Base-by-base conservation (phyloP, 92 coral and sea anemone species). In the Anthopleura xanthogrammica region DNA sequence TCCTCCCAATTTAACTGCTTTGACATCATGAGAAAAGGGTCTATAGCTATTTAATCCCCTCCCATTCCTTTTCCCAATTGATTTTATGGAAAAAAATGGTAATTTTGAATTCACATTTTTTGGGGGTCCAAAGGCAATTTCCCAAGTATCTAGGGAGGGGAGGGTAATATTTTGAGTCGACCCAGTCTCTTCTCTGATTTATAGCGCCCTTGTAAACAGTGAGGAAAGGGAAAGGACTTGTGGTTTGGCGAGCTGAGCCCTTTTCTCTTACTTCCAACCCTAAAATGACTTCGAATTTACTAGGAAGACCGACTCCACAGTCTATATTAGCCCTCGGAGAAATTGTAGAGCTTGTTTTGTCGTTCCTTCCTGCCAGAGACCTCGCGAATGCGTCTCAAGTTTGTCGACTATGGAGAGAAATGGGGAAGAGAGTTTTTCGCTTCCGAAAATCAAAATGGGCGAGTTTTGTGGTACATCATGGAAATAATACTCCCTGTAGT, bases 351-450 rank as follows among this genome's bases (percentile, higher is more conserved):
- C 83, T 92, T 22, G 88, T 95, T 79, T 48, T 94, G 70, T 87
- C 92, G 46, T 97, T 90, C 82, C 79, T 97, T 73, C 99, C 99
- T 0, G 99, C 93, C 41, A 91, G 90, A 79, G 75, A 90, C 57
- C 84, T 97, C 77, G 85, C 88, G 8, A 83, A 48, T 8, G 91
- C 94, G 66, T 85, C 86, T 80, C 93, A 89, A 77, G 99, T 97
- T 29, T 92, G 98, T 78, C 93, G 90, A 2, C 79, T 92, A 48
- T 97, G 98, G 99, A 91, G 94, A 79, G 97, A 89, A 55, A 89
- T 92, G 52, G 94, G 92, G 10, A 64, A 83, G 60, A 89, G 99
- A 60, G 66, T 93, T 41, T 57, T 91, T 82, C 97, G 97, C 41
- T 81, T 91, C 70, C 89, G 98, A 73, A 87, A 80, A 71, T 83